Evolutionary conservation across 2,113 vertebrate species (phyloP), one percentile per base, ranked within the genome.

Genomic region (Pipa parva): DNA sequence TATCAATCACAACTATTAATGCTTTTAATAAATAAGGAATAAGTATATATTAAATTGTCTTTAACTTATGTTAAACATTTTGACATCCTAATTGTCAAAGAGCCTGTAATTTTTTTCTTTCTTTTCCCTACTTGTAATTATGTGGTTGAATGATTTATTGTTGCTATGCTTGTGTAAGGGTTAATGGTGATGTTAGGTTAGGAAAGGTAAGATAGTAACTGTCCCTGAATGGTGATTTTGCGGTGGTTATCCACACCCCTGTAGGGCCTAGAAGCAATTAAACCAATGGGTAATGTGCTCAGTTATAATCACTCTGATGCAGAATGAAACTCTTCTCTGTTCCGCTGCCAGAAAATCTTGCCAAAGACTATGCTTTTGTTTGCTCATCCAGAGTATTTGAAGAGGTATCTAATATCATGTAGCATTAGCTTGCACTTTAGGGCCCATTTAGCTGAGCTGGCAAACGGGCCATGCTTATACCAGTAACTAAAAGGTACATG

Each of bases 341-440:
- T 61, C 57, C 45, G 33, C 18, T 70, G 66, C 66, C 66, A 70
- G 49, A 52, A 24, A 54, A 29, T 70, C 46, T 61, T 70, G 66
- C 57, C 66, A 70, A 24, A 31, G 66, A 24, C 66, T 10, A 33
- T 24, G 57, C 48, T 82, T 81, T 58, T 17, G 78, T 81, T 80
- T 76, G 57, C 63, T 73, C 71, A 50, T 76, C 66, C 58, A 70
- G 66, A 74, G 49, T 78, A 73, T 71, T 66, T 55, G 24, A 76
- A 75, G 56, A n/a, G 65, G 78, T 82, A 84, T 28, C 63, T 75
- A 75, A 77, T 76, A 62, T 31, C 78, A 74, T 77, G 81, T 77
- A 78, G 81, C 72, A 72, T 79, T 76, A 73, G 71, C 74, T 66
- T 29, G 9, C 65, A 55, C 52, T 81, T 83, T 63, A 80, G 78